phyloP scores from a whole-genome alignment of 2,113 vertebrate species.

The Myxocyprinus asiaticus region DNA sequence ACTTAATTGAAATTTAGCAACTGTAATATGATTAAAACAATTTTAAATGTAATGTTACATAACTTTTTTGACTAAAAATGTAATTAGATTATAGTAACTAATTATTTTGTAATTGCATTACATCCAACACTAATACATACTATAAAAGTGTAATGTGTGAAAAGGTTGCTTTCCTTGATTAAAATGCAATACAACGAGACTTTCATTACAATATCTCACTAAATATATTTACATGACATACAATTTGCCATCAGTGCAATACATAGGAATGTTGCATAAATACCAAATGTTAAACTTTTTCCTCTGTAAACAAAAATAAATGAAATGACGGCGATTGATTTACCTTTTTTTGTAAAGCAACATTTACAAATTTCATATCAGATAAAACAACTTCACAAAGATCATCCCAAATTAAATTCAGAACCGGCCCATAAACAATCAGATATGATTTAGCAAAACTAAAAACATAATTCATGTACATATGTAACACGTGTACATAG shows the following conservation, averaged over 20 bases:
- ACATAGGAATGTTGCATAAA: constrained; percentile 96
- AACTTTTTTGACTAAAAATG: too few species aligned
- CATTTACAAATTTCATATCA: constrained; percentile 70
- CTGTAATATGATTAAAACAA: too few species aligned
- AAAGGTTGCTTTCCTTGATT: too few species aligned
- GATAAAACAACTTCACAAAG: constrained; percentile 73
- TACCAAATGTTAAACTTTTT: constrained; percentile 87
- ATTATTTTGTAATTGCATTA: too few species aligned
- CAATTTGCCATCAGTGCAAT: constrained; percentile 93
- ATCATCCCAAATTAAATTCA: constrained; percentile 68
- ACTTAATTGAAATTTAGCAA: too few species aligned
- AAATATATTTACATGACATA: constrained; percentile 93
- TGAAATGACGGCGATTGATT: constrained; percentile 80
- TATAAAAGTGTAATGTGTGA: too few species aligned
- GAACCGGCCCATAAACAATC: constrained; percentile 69
- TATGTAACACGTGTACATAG: constrained; percentile 72
- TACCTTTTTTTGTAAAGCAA: constrained; percentile 70
- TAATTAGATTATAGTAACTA: too few species aligned
- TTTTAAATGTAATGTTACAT: too few species aligned
- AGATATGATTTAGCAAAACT: constrained; percentile 68
- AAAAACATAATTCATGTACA: not conserved
- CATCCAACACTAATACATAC: too few species aligned
- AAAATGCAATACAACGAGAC: constrained; percentile 72
- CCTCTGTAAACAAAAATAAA: constrained; percentile 83
- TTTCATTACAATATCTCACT: constrained; percentile 91